These are phyloP conservation scores for Kryptolebias marmoratus DNA, from an alignment of 2,113 vertebrate species.

Conservation along the genomic window DNA sequence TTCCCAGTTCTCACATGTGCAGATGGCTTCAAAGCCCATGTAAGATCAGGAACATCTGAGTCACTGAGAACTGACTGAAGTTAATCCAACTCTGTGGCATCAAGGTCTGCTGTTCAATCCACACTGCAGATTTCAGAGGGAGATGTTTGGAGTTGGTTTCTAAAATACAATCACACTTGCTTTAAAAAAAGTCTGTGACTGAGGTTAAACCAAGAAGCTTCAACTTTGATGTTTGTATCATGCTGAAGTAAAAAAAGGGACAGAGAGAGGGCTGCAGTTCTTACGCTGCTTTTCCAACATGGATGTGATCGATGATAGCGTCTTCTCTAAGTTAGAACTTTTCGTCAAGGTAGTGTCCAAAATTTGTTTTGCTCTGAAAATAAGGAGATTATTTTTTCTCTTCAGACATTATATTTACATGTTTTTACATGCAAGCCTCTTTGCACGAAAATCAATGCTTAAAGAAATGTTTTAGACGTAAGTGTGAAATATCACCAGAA, in stretches of 20 bases:
- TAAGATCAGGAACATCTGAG: slow-evolving; percentile 38
- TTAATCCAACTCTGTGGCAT: slow-evolving; percentile 42
- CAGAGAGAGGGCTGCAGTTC: not conserved
- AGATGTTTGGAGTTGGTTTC: slow-evolving; percentile 27
- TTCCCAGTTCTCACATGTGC: slow-evolving; percentile 18
- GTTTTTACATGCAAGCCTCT: not conserved
- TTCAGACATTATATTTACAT: not conserved
- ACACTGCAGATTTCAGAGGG: slow-evolving; percentile 32
- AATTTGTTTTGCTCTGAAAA: slow-evolving; percentile 1
- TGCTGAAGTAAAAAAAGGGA: too few relatives aligned
- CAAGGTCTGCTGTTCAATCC: slow-evolving; percentile 37
- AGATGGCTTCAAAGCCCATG: slow-evolving; percentile 37
- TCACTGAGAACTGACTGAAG: slow-evolving; percentile 45
- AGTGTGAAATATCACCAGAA: not conserved
- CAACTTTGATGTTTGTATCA: too few relatives aligned
- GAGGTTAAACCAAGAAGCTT: not conserved
- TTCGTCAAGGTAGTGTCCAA: not conserved
- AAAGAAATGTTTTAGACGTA: not conserved
- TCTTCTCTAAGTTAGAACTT: not conserved
- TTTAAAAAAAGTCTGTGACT: slow-evolving; percentile 11
- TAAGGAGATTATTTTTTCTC: not conserved
- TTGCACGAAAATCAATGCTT: not conserved
- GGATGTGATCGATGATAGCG: not conserved
- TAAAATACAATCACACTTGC: not conserved
- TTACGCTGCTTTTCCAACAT: not conserved